A percentile compares a stretch with the other conserved stretches of the same genome.
phyloP scores from a whole-genome alignment of 2,888 invertebrate genomes.

The Callimorpha dominula region DNA sequence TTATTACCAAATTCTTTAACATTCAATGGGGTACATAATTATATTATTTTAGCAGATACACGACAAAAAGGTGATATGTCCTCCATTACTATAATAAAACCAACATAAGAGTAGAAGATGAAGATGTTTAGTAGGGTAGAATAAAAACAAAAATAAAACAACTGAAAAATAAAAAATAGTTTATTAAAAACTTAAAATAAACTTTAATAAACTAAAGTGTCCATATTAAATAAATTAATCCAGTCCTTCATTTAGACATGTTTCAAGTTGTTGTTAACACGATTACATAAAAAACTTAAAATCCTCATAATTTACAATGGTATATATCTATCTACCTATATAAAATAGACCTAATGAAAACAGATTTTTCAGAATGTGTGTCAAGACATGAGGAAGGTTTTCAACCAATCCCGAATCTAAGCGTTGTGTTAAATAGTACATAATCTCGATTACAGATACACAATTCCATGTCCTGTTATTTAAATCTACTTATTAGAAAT shows the following conservation, averaged over 20 bases:
- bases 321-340: too few species aligned
- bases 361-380: neutral
- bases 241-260: neutral
- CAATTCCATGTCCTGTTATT: neutral
- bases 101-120: neutral
- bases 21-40: neutral
- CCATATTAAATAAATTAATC: neutral
- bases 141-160: constrained; percentile 8
- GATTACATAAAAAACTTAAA: too few species aligned
- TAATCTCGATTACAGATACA: neutral
- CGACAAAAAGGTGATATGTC: neutral
- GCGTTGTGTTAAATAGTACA: neutral
- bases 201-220: neutral
- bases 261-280: neutral
- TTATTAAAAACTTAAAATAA: constrained; percentile 5
- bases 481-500: neutral
- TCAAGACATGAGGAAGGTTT: neutral
- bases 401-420: neutral
- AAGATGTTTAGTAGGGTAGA: neutral
- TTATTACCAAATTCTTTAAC: neutral
- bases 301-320: neutral
- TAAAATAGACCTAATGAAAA: neutral
- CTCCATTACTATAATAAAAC: too few species aligned
- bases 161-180: constrained; percentile 1
- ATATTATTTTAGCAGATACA: neutral